Evolutionary conservation across 2,888 invertebrate genomes (phyloP).

Genomic region (Parochlus steinenii): DNA sequence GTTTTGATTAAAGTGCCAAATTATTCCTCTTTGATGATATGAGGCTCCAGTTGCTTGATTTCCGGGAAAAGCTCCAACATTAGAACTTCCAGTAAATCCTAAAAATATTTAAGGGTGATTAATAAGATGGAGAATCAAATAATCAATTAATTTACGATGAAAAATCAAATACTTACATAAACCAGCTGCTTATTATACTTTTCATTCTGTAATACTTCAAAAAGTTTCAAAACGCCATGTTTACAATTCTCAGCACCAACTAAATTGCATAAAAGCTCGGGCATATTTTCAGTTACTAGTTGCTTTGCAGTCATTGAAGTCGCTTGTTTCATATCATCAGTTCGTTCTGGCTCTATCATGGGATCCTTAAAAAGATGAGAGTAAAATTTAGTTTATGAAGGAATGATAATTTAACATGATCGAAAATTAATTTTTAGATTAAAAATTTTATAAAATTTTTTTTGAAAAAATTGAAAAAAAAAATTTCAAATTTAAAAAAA

Average conservation of each 20-base stretch:
- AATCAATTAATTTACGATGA: constrained; percentile 5
- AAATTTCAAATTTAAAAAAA: too few relatives aligned
- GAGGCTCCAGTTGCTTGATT: constrained; percentile 35
- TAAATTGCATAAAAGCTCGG: constrained; percentile 64
- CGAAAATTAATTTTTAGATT: too few relatives aligned
- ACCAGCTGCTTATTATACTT: constrained; percentile 79
- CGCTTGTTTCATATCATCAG: constrained; percentile 47
- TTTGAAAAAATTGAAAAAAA: too few relatives aligned
- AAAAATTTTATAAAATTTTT: too few relatives aligned
- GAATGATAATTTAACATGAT: too few relatives aligned
- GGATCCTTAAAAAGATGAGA: too few relatives aligned
- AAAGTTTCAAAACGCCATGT: constrained; percentile 70
- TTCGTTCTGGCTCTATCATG: constrained; percentile 33
- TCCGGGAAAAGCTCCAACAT: constrained; percentile 54
- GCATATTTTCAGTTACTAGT: constrained; percentile 48
- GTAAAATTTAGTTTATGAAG: too few relatives aligned
- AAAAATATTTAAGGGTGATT: constrained; percentile 22
- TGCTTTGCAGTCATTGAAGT: constrained; percentile 47
- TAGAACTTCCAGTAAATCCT: constrained; percentile 52
- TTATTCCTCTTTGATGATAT: background rate
- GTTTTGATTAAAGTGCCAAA: too few relatives aligned
- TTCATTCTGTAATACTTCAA: constrained; percentile 69
- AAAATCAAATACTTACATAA: constrained; percentile 48
- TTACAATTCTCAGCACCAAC: constrained; percentile 74
- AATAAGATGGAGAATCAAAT: constrained; percentile 7